Conservation (phyloP, 2,888 invertebrate genomes). For the Lasioglossum leucozonium region DNA sequence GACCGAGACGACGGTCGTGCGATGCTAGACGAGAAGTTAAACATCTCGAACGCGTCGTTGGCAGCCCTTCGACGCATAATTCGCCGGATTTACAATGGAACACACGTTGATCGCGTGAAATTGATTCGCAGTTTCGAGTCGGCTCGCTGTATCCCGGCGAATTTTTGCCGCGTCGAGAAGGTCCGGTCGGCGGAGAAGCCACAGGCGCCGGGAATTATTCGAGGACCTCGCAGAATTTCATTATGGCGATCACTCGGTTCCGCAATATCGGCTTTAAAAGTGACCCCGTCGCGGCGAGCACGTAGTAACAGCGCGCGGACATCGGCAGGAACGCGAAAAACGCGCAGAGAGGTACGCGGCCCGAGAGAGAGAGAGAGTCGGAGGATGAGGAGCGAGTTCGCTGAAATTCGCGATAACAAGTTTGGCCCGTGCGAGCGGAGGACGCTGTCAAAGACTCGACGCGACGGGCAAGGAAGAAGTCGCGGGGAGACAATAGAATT, state of each 20-base stretch:
- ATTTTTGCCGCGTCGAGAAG: neutral
- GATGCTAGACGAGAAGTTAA: conserved; percentile 50
- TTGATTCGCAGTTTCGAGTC: neutral
- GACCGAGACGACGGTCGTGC: conserved; percentile 5
- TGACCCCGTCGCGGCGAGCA: conserved; percentile 49
- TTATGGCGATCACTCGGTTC: conserved; percentile 31
- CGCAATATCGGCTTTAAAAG: conserved; percentile 59
- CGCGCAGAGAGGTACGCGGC: neutral
- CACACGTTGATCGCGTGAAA: neutral
- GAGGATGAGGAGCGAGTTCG: neutral
- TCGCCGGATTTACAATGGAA: no score
- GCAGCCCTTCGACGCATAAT: neutral
- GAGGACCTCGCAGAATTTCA: conserved; percentile 27
- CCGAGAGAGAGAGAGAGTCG: no score
- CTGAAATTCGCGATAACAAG: neutral
- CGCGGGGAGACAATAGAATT: neutral
- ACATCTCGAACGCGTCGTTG: conserved; percentile 50
- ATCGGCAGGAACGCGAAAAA: conserved; percentile 35
- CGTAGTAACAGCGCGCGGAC: conserved; percentile 59
- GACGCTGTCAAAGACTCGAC: neutral
- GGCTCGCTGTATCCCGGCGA: neutral
- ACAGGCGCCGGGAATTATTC: neutral
- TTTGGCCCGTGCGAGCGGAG: neutral
- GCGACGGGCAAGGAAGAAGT: neutral
- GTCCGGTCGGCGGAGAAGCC: neutral